A percentile compares a stretch with the other conserved stretches of the same genome.
These are phyloP conservation scores for Spinus olivaceus DNA, from an alignment of 2,797 vertebrate genomes.

Conservation along the genomic window DNA sequence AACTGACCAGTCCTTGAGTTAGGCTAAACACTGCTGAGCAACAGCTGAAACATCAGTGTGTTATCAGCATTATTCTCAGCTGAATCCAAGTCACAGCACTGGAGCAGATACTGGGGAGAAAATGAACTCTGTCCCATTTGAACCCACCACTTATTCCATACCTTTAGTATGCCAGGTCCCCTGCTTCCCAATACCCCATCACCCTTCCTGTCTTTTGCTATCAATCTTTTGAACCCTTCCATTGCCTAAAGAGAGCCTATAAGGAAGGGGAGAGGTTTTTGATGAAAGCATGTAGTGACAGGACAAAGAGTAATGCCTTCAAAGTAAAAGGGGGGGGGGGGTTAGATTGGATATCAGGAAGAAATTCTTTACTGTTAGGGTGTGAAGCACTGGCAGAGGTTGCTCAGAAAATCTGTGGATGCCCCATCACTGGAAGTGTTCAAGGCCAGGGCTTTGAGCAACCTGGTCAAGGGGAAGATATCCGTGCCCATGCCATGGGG, in stretches of 20 bases:
- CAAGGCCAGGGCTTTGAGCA: neutral
- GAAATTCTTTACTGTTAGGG: neutral
- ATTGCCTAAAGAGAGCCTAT: neutral
- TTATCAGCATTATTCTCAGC: neutral
- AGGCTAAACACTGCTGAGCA: neutral
- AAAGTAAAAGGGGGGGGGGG: neutral
- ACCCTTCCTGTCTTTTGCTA: neutral
- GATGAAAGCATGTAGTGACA: neutral
- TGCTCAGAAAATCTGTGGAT: neutral
- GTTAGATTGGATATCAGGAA: neutral
- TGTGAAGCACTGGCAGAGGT: neutral
- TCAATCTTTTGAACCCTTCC: neutral
- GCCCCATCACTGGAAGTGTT: neutral
- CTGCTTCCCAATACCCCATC: neutral
- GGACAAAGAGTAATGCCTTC: neutral
- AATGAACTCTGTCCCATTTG: fast-evolving
- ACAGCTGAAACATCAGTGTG: neutral
- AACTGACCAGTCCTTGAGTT: neutral
- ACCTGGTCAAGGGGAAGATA: neutral
- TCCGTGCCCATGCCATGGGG: neutral
- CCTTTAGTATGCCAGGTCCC: neutral
- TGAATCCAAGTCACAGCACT: neutral
- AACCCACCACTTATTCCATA: neutral
- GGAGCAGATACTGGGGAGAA: neutral
- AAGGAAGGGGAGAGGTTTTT: neutral